These are phyloP conservation scores for Drosophila baimaii DNA, from an alignment of 1,140 invertebrate species.

Conservation along the genomic window DNA sequence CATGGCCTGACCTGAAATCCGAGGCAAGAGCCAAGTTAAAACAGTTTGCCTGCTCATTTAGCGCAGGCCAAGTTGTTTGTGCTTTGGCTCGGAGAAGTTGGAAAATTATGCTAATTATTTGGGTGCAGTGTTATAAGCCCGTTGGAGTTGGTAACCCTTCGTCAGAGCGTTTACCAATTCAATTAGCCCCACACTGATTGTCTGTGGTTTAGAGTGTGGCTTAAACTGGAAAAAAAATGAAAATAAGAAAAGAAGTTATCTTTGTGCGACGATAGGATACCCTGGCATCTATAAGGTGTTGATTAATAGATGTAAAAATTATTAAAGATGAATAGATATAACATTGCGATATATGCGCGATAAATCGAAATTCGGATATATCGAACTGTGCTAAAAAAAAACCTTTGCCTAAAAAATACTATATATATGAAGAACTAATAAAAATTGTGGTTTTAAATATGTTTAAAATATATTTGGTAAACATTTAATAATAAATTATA, in stretches of 20 bases:
- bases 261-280: background rate
- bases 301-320: background rate
- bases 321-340: no score
- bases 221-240: conserved; percentile 13
- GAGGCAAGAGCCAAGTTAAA: conserved; percentile 15
- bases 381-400: no score
- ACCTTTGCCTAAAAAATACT: no score
- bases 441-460: no score
- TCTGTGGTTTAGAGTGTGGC: conserved; percentile 3
- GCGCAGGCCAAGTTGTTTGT: conserved; percentile 43
- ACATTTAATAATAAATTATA: no score
- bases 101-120: conserved; percentile 68
- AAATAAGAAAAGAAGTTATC: background rate
- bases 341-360: no score
- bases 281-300: background rate
- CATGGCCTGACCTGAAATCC: conserved; percentile 25
- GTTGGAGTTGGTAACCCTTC: conserved; percentile 28
- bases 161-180: conserved; percentile 48
- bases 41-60: conserved; percentile 62
- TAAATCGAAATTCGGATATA: no score
- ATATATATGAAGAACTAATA: no score
- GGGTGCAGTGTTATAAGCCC: conserved; percentile 26
- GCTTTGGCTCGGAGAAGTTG: conserved; percentile 41
- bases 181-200: conserved; percentile 48
- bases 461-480: no score